Conservation (phyloP, 2,888 invertebrate genomes). For the Lathronympha strigana region DNA sequence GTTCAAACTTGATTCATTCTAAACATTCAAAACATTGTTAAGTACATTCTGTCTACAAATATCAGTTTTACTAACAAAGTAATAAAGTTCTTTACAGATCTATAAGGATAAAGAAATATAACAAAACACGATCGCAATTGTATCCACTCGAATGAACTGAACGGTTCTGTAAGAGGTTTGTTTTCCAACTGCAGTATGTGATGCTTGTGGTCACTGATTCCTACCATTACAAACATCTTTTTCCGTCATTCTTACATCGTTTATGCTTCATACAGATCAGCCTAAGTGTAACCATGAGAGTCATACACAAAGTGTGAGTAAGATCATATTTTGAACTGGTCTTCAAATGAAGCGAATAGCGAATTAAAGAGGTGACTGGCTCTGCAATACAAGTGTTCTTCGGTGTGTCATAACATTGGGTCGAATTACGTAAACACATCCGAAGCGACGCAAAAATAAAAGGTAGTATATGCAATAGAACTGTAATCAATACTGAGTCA, state of each 20-base stretch:
- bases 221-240: neutral
- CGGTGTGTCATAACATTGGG: constrained; percentile 23
- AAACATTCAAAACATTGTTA: too few species aligned
- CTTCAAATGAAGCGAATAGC: neutral
- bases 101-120: neutral
- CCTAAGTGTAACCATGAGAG: neutral
- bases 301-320: neutral
- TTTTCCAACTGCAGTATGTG: constrained; percentile 1
- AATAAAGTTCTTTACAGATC: neutral
- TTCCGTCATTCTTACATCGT: neutral
- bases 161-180: neutral
- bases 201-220: neutral
- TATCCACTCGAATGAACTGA: neutral
- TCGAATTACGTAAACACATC: constrained; percentile 4
- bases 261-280: neutral
- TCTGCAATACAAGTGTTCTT: neutral
- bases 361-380: neutral
- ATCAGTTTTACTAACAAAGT: neutral
- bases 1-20: neutral
- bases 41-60: too few species aligned
- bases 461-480: neutral
- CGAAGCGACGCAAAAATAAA: neutral
- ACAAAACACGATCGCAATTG: neutral
- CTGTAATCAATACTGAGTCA: neutral
- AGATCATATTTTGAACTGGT: neutral